Percentiles rank a stretch among this genome's conserved stretches.
Conservation (phyloP, 2,797 vertebrate genomes). For the Menidia menidia region DNA sequence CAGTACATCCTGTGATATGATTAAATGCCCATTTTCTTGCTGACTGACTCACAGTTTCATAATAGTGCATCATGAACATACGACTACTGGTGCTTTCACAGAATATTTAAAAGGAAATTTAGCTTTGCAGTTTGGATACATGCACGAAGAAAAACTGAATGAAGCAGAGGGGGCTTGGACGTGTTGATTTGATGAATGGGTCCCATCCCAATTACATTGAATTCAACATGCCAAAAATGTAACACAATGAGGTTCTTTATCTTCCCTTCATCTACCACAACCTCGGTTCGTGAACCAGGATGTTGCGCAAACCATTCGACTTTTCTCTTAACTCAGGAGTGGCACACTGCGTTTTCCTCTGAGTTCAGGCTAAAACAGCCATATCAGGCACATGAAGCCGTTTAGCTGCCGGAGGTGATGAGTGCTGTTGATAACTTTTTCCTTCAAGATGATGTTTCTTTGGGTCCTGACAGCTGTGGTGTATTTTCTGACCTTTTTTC, state of each 20-base stretch:
- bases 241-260: constrained; percentile 1
- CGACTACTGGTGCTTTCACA: background rate
- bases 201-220: background rate
- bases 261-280: background rate
- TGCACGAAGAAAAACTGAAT: too few species aligned
- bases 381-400: constrained; percentile 34
- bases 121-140: background rate
- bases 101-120: background rate
- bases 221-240: constrained; percentile 4
- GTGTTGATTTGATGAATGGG: background rate
- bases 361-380: constrained; percentile 47
- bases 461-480: constrained; percentile 74
- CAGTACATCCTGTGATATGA: background rate
- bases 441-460: constrained; percentile 73
- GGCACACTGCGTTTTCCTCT: constrained; percentile 26
- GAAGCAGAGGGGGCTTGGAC: too few species aligned
- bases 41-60: constrained; percentile 14
- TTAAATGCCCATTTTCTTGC: constrained; percentile 17
- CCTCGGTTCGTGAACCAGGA: constrained; percentile 11
- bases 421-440: constrained; percentile 69
- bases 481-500: constrained; percentile 55
- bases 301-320: constrained; percentile 51
- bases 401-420: constrained; percentile 57
- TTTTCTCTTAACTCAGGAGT: constrained; percentile 29
- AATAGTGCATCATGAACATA: background rate